These are phyloP conservation scores for Prinia subflava DNA, from an alignment of 2,113 vertebrate genomes.

Conservation along the genomic window DNA sequence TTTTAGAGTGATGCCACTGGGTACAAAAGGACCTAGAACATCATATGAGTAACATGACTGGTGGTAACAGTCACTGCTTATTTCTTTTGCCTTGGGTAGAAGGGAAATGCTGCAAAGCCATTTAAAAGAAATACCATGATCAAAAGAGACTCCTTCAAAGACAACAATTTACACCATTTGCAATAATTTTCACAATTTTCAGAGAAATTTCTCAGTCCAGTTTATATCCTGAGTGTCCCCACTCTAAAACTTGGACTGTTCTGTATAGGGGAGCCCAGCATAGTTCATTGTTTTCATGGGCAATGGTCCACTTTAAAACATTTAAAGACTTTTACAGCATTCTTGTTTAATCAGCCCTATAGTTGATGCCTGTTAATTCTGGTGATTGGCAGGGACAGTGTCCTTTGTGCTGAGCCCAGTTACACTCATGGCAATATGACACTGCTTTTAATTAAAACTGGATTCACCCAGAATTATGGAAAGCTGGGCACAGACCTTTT, in stretches of 20 bases:
- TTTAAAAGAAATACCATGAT: not conserved
- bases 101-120: not conserved
- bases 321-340: not conserved
- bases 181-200: not conserved
- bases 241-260: not conserved
- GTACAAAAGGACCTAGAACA: not conserved
- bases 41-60: not conserved
- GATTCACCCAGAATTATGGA: not conserved
- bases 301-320: not conserved
- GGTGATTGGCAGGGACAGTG: rapidly evolving
- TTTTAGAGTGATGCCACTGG: not conserved
- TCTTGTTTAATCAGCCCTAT: not conserved
- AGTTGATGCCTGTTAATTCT: not conserved
- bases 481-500: not conserved
- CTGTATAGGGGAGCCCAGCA: not conserved
- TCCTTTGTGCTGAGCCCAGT: not conserved
- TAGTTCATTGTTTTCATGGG: not conserved
- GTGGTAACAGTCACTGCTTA: not conserved
- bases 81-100: not conserved
- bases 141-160: not conserved
- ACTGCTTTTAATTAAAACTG: not conserved
- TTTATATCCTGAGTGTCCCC: not conserved
- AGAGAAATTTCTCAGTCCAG: not conserved
- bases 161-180: not conserved
- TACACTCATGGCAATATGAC: rapidly evolving